phyloP scores from a whole-genome alignment of 2,797 vertebrate genomes.

The Argya squamiceps region DNA sequence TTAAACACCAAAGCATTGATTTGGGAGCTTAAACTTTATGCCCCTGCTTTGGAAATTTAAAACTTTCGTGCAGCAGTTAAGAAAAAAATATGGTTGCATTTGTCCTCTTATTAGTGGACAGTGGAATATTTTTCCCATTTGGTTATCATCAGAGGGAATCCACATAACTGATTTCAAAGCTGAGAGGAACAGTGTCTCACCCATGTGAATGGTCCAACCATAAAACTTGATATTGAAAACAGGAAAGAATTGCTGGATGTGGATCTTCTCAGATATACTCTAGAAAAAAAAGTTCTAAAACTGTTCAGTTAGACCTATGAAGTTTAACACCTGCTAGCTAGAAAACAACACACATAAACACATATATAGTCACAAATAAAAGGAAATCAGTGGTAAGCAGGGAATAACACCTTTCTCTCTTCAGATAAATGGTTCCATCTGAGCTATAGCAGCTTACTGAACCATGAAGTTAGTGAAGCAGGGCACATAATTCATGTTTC shows the following conservation, averaged over 20 bases:
- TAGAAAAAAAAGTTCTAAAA: background rate
- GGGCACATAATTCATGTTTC: conserved; percentile 36
- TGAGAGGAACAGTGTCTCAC: background rate
- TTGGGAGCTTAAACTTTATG: background rate
- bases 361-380: background rate
- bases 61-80: background rate
- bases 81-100: background rate
- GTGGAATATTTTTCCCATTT: background rate
- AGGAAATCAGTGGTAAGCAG: background rate
- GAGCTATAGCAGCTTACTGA: conserved; percentile 16
- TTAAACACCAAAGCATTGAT: conserved; percentile 7
- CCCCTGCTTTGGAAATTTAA: background rate
- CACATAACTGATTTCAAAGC: background rate
- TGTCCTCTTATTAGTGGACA: background rate
- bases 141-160: background rate
- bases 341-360: background rate
- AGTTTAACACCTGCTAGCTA: background rate
- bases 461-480: conserved; percentile 44
- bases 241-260: background rate
- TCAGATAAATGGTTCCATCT: conserved; percentile 11
- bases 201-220: background rate
- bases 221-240: background rate
- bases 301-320: background rate
- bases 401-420: background rate
- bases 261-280: background rate